Evolutionary conservation across 2,113 vertebrate genomes (phyloP).

Genomic region (Numenius arquata): DNA sequence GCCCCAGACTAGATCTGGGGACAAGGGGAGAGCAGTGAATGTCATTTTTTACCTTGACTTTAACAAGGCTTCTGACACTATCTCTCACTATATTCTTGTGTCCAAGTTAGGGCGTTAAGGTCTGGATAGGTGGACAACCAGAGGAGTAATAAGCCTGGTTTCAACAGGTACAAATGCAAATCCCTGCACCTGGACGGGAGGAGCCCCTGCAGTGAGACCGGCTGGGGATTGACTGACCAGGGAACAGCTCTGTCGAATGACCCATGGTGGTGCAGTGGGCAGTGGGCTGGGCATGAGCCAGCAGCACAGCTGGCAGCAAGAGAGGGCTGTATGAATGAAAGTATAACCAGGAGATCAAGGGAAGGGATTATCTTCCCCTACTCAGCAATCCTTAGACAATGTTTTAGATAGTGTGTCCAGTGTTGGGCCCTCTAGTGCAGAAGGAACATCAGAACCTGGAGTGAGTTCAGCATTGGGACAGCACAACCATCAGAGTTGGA

Average conservation of each 20-base stretch:
- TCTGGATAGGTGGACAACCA: neutral
- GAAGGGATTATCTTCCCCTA: neutral
- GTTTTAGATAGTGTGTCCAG: neutral
- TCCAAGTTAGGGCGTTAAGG: neutral
- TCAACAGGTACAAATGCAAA: neutral
- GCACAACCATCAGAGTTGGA: neutral
- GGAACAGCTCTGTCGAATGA: neutral
- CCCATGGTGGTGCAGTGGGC: neutral
- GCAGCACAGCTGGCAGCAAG: neutral
- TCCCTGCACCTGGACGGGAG: neutral
- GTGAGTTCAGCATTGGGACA: neutral
- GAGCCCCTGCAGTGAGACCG: accelerated
- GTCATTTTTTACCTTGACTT: neutral
- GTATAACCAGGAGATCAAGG: neutral
- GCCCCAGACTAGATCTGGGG: neutral
- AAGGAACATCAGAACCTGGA: neutral
- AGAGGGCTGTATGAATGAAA: neutral
- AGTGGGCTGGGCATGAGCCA: neutral
- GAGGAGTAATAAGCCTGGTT: neutral
- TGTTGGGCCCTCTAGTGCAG: neutral
- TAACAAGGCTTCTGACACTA: neutral
- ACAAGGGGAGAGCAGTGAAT: neutral
- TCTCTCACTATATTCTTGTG: neutral
- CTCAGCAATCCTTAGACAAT: neutral
- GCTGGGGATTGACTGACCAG: neutral